These are phyloP conservation scores for Cyprinus carpio DNA, from an alignment of 2,113 vertebrate genomes.

Conservation along the genomic window DNA sequence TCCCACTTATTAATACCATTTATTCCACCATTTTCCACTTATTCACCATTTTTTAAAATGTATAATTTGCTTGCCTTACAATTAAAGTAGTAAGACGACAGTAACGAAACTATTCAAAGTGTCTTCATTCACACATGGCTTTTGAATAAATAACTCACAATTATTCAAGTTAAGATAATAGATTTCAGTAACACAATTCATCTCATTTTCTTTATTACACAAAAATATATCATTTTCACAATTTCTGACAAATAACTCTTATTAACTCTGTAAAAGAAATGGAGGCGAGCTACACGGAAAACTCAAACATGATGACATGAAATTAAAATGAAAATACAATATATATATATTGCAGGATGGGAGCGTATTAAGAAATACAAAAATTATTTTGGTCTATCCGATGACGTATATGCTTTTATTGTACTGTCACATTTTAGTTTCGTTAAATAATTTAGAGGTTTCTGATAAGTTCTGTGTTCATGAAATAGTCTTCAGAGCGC, in stretches of 20 bases:
- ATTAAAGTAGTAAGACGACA: neutral
- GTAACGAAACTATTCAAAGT: neutral
- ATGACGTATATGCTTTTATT: constrained; percentile 41
- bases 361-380: constrained; percentile 44
- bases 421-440: constrained; percentile 41
- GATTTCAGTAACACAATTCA: constrained; percentile 28
- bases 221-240: constrained; percentile 56
- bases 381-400: constrained; percentile 51
- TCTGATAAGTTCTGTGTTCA: constrained; percentile 65
- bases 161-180: neutral
- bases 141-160: neutral
- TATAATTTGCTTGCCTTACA: neutral
- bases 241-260: constrained; percentile 57
- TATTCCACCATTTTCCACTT: too few relatives aligned
- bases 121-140: neutral
- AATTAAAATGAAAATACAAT: constrained; percentile 41
- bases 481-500: constrained; percentile 87
- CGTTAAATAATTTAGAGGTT: constrained; percentile 53
- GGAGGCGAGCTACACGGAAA: constrained; percentile 49
- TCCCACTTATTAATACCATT: too few relatives aligned
- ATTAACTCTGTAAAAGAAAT: constrained; percentile 53
- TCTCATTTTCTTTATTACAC: constrained; percentile 61
- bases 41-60: too few relatives aligned
- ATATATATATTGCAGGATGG: constrained; percentile 29
- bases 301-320: constrained; percentile 59